These are phyloP conservation scores for Molossus alvarezi DNA, from an alignment of 2,797 vertebrate genomes.

Conservation along the genomic window DNA sequence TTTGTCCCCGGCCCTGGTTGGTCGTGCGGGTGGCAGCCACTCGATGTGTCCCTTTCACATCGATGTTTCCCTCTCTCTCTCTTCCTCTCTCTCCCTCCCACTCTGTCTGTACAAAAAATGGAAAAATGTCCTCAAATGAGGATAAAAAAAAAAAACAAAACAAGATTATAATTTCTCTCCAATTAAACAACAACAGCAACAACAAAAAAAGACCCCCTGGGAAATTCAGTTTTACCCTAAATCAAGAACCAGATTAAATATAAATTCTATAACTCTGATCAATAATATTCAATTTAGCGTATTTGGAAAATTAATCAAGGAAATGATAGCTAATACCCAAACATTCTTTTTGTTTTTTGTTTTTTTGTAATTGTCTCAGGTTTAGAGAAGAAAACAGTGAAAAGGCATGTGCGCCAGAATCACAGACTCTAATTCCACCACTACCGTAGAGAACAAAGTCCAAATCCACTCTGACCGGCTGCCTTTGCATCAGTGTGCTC, in stretches of 20 bases:
- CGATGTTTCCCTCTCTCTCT: no score
- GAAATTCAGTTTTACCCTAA: constrained; percentile 31
- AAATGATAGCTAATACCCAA: background rate
- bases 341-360: background rate
- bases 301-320: background rate
- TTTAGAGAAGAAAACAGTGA: background rate
- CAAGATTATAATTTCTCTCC: background rate
- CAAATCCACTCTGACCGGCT: background rate
- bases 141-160: no score
- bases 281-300: background rate
- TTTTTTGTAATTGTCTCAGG: background rate
- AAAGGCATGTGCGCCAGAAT: background rate
- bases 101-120: no score
- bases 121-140: no score
- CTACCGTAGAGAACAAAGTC: background rate
- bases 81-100: no score
- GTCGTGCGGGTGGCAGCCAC: no score
- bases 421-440: background rate
- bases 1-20: no score
- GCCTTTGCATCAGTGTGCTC: background rate
- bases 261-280: background rate
- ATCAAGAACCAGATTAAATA: background rate
- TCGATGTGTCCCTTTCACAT: no score
- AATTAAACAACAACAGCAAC: background rate
- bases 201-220: background rate